Evolutionary conservation across 2,113 vertebrate species (phyloP).

Genomic region (Melanotaenia duboulayi): DNA sequence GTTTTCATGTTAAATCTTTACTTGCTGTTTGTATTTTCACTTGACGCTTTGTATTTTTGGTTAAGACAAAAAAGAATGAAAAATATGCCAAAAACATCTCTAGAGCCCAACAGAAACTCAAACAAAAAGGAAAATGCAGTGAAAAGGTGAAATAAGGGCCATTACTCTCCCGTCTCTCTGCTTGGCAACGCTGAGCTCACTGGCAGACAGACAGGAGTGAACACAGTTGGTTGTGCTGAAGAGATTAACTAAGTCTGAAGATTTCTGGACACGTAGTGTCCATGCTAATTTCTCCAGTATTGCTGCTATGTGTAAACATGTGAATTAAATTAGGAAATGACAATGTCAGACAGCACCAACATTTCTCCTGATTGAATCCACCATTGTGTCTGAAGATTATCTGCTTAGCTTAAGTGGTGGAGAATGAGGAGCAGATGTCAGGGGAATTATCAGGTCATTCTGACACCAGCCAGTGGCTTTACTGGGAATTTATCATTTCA

Average conservation of each 20-base stretch:
- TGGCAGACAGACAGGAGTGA: conserved; percentile 35
- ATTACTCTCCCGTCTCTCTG: conserved; percentile 25
- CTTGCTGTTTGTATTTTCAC: too few relatives aligned
- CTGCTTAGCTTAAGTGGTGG: conserved; percentile 56
- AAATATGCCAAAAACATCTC: neutral
- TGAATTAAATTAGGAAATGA: conserved; percentile 41
- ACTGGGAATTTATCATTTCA: conserved; percentile 5
- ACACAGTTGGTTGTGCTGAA: conserved; percentile 31
- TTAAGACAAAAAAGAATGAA: too few relatives aligned
- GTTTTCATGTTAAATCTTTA: too few relatives aligned
- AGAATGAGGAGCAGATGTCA: conserved; percentile 57
- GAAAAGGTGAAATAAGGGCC: conserved; percentile 43
- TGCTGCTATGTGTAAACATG: conserved; percentile 7
- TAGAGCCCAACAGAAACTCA: conserved; percentile 6
- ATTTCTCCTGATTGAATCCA: conserved; percentile 39
- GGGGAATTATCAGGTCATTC: conserved; percentile 30
- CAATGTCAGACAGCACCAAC: conserved; percentile 13
- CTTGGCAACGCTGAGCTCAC: conserved; percentile 60
- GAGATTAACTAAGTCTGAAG: conserved; percentile 37
- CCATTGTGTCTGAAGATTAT: conserved; percentile 59
- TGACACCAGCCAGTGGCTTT: conserved; percentile 6
- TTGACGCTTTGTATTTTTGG: too few relatives aligned
- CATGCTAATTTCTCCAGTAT: conserved; percentile 6
- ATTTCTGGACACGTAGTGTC: conserved; percentile 20
- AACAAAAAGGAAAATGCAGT: conserved; percentile 6